Percentiles rank a stretch among this genome's conserved stretches.
Conservation (phyloP, 2,113 vertebrate species). For the Dromas ardeola region DNA sequence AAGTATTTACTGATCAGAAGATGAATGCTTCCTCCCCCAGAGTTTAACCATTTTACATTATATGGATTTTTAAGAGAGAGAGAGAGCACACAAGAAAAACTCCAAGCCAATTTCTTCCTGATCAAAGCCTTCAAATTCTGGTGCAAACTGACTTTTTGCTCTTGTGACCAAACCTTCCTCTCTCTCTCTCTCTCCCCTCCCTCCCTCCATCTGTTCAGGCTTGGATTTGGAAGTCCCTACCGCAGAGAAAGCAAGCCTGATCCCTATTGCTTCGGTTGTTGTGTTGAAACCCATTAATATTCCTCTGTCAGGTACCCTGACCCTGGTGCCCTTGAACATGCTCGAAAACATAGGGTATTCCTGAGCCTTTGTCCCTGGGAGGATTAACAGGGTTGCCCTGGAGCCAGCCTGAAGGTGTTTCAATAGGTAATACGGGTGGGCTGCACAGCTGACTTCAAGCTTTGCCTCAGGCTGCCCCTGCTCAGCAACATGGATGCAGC, state of each 20-base stretch:
- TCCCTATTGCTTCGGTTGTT: background rate
- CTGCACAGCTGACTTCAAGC: slow-evolving; percentile 1
- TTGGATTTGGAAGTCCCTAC: background rate
- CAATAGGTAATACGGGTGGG: slow-evolving; percentile 7
- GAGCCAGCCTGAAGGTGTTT: slow-evolving; percentile 50
- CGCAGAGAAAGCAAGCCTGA: background rate
- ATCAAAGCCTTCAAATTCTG: background rate
- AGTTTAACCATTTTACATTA: background rate
- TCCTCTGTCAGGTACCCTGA: slow-evolving; percentile 27
- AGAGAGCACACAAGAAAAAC: background rate
- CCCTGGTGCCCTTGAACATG: slow-evolving; percentile 37
- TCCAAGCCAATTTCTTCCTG: background rate
- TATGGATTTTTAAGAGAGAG: background rate
- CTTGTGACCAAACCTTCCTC: background rate
- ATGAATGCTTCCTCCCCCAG: background rate
- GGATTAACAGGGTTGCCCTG: slow-evolving; percentile 49
- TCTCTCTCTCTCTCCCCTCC: background rate
- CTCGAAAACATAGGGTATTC: background rate
- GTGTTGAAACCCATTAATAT: slow-evolving; percentile 17
- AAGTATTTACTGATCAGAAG: slow-evolving; percentile 16
- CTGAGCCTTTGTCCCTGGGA: slow-evolving; percentile 48
- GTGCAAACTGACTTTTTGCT: background rate
- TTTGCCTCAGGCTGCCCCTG: slow-evolving; percentile 45
- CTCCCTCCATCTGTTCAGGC: background rate
- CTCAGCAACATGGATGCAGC: background rate